A percentile compares a stretch with the other conserved stretches of the same genome.
Conservation (phyloP, 2,888 invertebrate species). For the Acronicta aceris region DNA sequence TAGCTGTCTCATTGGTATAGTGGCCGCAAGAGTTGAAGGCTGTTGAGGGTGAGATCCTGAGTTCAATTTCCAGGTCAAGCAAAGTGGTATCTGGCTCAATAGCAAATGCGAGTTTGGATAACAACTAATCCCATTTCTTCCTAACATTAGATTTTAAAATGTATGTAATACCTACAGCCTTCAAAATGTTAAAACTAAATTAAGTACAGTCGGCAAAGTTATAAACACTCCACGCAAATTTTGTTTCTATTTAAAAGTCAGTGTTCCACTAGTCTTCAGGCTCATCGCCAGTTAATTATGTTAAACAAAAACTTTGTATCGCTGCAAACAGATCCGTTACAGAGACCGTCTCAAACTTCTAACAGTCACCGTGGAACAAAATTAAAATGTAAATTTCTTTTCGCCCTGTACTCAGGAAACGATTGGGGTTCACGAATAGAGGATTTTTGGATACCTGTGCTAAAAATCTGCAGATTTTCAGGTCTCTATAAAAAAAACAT, state of each 20-base stretch:
- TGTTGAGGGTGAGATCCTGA: too few species aligned
- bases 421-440: slow-evolving; percentile 43
- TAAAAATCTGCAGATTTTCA: background rate
- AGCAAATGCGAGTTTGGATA: too few species aligned
- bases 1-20: too few species aligned
- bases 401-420: slow-evolving; percentile 39
- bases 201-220: background rate
- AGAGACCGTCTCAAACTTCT: slow-evolving; percentile 45
- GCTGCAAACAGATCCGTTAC: slow-evolving; percentile 55
- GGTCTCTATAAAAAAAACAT: too few species aligned
- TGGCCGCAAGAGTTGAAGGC: too few species aligned
- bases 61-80: too few species aligned
- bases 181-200: background rate
- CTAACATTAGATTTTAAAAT: too few species aligned
- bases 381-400: slow-evolving; percentile 81
- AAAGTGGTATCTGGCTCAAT: too few species aligned
- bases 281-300: slow-evolving; percentile 54
- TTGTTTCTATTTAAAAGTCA: slow-evolving; percentile 12
- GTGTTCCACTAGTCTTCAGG: slow-evolving; percentile 10
- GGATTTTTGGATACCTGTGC: slow-evolving; percentile 4
- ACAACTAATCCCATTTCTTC: too few species aligned
- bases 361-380: slow-evolving; percentile 66
- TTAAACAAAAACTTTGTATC: slow-evolving; percentile 57
- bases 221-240: background rate
- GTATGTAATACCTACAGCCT: too few species aligned